Base-by-base conservation (phyloP, 1,140 invertebrate genomes). In the Delia radicum region DNA sequence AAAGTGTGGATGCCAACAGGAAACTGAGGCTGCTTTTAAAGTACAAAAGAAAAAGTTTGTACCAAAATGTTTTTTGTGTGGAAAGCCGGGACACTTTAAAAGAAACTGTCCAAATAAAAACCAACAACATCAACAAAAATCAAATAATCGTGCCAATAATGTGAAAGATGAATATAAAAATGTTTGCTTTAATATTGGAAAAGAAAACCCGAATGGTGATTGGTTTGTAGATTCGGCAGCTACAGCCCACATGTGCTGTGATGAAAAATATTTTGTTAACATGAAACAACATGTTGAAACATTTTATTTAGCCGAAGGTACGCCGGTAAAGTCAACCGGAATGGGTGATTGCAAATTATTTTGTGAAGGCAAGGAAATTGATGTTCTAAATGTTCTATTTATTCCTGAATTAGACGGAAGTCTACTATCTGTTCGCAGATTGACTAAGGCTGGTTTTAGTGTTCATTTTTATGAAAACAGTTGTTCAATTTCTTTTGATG, bases 161-260 rank as follows among this genome's bases (percentile, higher is more conserved):
- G 42, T 24, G 28, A 73, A n/a, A 24, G n/a, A n/a, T n/a, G 24
- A 33, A 13, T 10, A 26, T 73, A 27, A n/a, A 55, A 13, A 55
- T 73, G 15, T 73, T 10, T 73, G 46, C n/a, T 73, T 73, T 73
- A 13, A 21, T 27, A n/a, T 61, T 28, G 29, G 3, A 13, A 6
- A 73, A 21, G 8, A 24, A 31, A 73, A 5, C 48, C 15, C 24
- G 27, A 42, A 73, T 15, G 21, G 12, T 18, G 46, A 46, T 27
- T 73, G 42, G 72, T 73, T 55, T 27, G 21, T 73, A 26, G 72
- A 73, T 26, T 73, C 72, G 8, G 42, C 72, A 4, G 72, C 72
- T 6, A 73, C 72, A 48, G n/a, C 27, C 21, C 18, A 55, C 5
- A 55, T 55, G 48, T 55, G 48, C 18, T 55, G 48, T 8, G 71